A percentile compares a stretch with the other conserved stretches of the same genome.
Evolutionary conservation across 2,113 vertebrate genomes (phyloP).

Genomic region (Saiga tatarica): DNA sequence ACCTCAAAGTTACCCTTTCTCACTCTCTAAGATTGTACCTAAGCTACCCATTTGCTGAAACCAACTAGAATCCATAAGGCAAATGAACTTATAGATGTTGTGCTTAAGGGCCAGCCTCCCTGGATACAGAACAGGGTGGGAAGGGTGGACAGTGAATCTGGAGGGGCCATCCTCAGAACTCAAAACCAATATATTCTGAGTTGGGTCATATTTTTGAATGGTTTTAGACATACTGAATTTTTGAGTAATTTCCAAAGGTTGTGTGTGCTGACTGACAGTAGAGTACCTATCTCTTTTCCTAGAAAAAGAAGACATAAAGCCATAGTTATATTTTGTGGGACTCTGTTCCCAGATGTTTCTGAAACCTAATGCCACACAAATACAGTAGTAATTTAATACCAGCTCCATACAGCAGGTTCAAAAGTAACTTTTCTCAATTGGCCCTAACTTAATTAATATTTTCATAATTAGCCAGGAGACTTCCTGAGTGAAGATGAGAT

Average conservation of each 20-base stretch:
- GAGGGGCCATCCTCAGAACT: background rate
- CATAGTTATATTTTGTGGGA: slow-evolving; percentile 37
- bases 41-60: background rate
- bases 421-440: slow-evolving; percentile 70
- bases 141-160: background rate
- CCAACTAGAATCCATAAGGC: background rate
- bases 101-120: background rate
- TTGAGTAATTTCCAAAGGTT: slow-evolving; percentile 34
- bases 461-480: slow-evolving; percentile 77
- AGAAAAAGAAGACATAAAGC: slow-evolving; percentile 51
- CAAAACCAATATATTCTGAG: background rate
- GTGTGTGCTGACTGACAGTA: slow-evolving; percentile 19
- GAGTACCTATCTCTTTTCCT: slow-evolving; percentile 38
- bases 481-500: slow-evolving; percentile 78
- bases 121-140: background rate
- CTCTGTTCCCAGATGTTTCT: slow-evolving; percentile 72
- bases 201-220: background rate
- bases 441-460: slow-evolving; percentile 78
- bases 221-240: slow-evolving; percentile 11
- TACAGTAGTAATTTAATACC: slow-evolving; percentile 76
- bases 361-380: slow-evolving; percentile 67
- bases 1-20: background rate
- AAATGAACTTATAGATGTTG: background rate
- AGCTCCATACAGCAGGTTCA: slow-evolving; percentile 62
- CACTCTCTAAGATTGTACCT: background rate